Evolutionary conservation across 2,113 vertebrate species (phyloP).

Genomic region (Salvelinus sp.): DNA sequence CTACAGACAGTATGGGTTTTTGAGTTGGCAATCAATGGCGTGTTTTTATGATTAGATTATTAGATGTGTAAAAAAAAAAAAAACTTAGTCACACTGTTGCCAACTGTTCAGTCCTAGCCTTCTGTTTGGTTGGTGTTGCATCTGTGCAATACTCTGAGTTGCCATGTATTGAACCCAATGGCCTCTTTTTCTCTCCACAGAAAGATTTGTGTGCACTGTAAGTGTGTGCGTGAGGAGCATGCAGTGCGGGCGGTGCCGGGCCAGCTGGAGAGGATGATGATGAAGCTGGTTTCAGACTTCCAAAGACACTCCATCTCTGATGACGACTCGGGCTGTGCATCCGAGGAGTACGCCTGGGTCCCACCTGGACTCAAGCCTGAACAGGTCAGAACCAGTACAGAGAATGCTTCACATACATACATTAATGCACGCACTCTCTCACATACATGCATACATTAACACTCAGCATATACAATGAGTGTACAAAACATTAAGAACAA

Average conservation of each 20-base stretch:
- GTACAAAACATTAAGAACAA: too few relatives aligned
- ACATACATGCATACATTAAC: too few relatives aligned
- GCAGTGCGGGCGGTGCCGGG: constrained; percentile 78
- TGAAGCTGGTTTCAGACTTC: constrained; percentile 85
- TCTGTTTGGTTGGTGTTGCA: too few relatives aligned
- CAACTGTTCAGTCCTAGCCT: too few relatives aligned
- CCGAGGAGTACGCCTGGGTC: constrained; percentile 90
- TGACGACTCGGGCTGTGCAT: constrained; percentile 87
- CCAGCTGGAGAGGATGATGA: constrained; percentile 88
- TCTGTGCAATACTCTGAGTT: too few relatives aligned
- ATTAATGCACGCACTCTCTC: background rate
- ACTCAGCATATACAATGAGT: too few relatives aligned
- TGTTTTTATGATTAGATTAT: too few relatives aligned
- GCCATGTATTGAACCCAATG: too few relatives aligned
- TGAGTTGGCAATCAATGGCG: too few relatives aligned
- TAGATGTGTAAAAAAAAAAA: background rate
- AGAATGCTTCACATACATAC: too few relatives aligned
- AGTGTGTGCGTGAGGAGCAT: constrained; percentile 88
- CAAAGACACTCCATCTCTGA: constrained; percentile 87
- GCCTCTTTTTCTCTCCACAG: constrained; percentile 59
- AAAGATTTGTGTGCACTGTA: constrained; percentile 91
- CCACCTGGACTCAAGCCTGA: constrained; percentile 89
- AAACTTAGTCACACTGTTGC: background rate
- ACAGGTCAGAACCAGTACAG: constrained; percentile 73
- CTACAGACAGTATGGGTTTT: background rate